phyloP scores from a whole-genome alignment of 2,797 vertebrate species.

The Cichlasoma orientale region DNA sequence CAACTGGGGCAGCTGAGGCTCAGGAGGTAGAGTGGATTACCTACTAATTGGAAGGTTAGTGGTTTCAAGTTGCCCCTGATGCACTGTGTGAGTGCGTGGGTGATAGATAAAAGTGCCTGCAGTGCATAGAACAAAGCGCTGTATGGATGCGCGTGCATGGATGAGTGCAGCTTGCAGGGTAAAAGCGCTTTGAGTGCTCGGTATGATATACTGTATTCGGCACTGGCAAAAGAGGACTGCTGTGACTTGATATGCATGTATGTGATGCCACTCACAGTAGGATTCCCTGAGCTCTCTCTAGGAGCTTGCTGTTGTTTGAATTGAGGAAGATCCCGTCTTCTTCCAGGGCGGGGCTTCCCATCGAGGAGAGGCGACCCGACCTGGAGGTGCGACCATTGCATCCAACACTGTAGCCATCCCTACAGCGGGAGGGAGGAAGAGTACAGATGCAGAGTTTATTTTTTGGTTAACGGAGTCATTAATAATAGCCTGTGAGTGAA shows the following conservation, averaged over 20 bases:
- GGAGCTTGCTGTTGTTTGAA: constrained; percentile 89
- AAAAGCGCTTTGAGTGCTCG: background rate
- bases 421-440: background rate
- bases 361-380: constrained; percentile 77
- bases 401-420: constrained; percentile 72
- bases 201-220: background rate
- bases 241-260: background rate
- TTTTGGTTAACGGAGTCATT: background rate
- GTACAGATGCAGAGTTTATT: background rate
- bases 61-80: background rate
- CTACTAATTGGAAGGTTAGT: constrained; percentile 4
- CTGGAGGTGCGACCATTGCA: constrained; percentile 86
- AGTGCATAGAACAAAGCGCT: background rate
- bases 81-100: background rate
- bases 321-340: constrained; percentile 94
- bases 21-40: background rate
- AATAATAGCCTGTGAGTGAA: background rate
- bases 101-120: background rate
- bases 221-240: background rate
- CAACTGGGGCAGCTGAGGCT: background rate
- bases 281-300: constrained; percentile 96
- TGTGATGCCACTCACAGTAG: constrained; percentile 64
- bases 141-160: background rate
- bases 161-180: background rate
- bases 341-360: constrained; percentile 81